phyloP scores from a whole-genome alignment of 2,888 invertebrate species.

The Tortrix viridana region DNA sequence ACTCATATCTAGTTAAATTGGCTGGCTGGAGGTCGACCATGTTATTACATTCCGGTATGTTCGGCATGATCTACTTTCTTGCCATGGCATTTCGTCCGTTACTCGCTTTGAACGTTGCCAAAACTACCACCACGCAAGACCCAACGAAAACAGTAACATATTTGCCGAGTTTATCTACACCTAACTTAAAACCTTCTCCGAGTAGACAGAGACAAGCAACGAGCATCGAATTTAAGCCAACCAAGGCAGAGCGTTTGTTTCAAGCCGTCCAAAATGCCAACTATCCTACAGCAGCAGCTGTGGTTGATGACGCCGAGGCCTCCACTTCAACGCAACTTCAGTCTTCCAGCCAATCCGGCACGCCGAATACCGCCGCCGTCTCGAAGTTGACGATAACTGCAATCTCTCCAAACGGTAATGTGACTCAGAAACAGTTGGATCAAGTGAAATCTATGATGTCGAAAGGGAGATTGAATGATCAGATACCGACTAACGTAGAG shows the following conservation, averaged over 20 bases:
- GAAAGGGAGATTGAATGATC: conserved; percentile 52
- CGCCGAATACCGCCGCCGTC: conserved; percentile 42
- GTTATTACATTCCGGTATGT: conserved; percentile 67
- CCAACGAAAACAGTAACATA: conserved; percentile 71
- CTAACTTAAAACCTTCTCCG: conserved; percentile 46
- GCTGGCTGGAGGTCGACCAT: conserved; percentile 70
- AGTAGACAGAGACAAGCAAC: conserved; percentile 50
- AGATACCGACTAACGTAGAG: conserved; percentile 50
- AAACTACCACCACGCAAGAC: conserved; percentile 56
- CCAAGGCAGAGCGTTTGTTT: conserved; percentile 58
- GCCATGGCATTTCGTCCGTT: conserved; percentile 70
- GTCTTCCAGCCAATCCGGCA: conserved; percentile 46
- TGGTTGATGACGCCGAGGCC: conserved; percentile 48
- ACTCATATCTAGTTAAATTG: conserved; percentile 59
- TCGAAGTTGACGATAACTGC: conserved; percentile 65
- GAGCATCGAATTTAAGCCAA: conserved; percentile 46
- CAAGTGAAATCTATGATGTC: conserved; percentile 70
- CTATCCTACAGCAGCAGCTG: conserved; percentile 67
- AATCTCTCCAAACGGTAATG: conserved; percentile 57
- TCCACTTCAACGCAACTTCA: neutral
- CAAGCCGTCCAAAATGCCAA: conserved; percentile 58
- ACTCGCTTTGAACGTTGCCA: conserved; percentile 64
- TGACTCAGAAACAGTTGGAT: conserved; percentile 64
- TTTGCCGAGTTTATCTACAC: conserved; percentile 58
- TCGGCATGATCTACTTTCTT: conserved; percentile 64